Base-by-base conservation (phyloP, 1,140 invertebrate species). In the Heliothis subflexa region DNA sequence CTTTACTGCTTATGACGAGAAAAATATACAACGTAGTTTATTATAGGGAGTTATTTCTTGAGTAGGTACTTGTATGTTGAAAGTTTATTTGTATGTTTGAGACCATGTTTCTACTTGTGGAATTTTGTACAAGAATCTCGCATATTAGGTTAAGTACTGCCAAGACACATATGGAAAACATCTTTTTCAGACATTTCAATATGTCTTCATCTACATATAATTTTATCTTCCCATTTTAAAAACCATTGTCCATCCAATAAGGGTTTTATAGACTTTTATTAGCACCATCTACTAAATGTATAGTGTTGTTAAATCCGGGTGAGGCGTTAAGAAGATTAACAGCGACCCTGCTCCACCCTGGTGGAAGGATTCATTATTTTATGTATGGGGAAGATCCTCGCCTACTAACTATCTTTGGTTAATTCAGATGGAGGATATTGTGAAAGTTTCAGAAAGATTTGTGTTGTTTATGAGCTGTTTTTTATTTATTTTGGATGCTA, bases 321-420 rank as follows among this genome's bases (percentile, higher is more conserved):
- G 33, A 25, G 13, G 52, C 70, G 70, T 73, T 73, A 73, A 73
- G 70, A 73, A 73, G 70, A 73, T 73, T 73, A 73, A 73, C 50
- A 45, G 62, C 70, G 52, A 57, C 70, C 70, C 52, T 14, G 70
- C 28, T 57, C 70, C 59, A 45, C 59, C 52, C 14, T 16, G 45
- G 14, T 45, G 62, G 49, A 16, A n/a, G 28, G 59, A 62, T 45
- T 49, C 62, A 66, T 66, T 66, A 66, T 49, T 66, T 49, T 49
- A 66, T 66, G 62, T 40, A 49, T 28, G 57, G 28, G 9, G 40
- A 25, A 49, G 61, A n/a, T n/a, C 16, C 25, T 59, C n/a, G 45
- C 45, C n/a, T 66, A 45, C 16, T 66, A 7, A 40, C 14, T 47
- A 33, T n/a, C 9, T 21, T 47, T 66, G 16, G 45, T 47, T 4